Evolutionary conservation across 2,888 invertebrate genomes (phyloP), one percentile per base, ranked within the genome.

Genomic region (Amphipoea lucens): DNA sequence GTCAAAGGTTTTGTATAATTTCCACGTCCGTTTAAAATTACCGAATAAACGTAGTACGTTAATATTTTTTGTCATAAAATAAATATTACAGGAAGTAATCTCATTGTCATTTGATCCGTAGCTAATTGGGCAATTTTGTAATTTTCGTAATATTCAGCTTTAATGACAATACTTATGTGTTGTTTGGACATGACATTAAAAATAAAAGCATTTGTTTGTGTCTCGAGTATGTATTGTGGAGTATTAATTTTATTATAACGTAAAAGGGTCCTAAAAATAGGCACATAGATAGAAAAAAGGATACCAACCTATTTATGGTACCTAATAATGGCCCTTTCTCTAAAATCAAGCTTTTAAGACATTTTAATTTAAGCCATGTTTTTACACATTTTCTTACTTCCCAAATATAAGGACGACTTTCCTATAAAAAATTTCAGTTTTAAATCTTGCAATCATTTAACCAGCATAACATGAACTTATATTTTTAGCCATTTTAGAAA

Each of bases 101-200:
- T 89, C 77, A 40, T 81, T 88, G 89, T 83, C 89, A 88, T 88
- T 89, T 88, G 89, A 83, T 89, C 84, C 88, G 85, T 83, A 66
- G 74, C 78, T 88, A 87, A 88, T 89, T 86, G 76, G 81, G 14
- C 86, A 84, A 86, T 88, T 89, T 76, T 81, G 86, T 84, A 17
- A 88, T 88, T 88, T 87, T 82, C 0, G 57, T 87, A 83, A 83
- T 83, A 71, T 71, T 81, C 42, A 9, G 67, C 74, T 84, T 77
- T 80, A 89, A 89, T 89, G 82, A 87, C 78, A 54, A 68, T 71
- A 85, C 66, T 81, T 76, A 81, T 60, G 40, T 48, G 7, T 71
- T 71, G 68, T 77, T 71, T 40, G 11, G 40, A 70, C 4, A 40
- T 2, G 14, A 63, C 40, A 67, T 65, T 65, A 45, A 66, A 65